Base-by-base conservation (phyloP, 2,888 invertebrate genomes). In the Leucophora obtusa region DNA sequence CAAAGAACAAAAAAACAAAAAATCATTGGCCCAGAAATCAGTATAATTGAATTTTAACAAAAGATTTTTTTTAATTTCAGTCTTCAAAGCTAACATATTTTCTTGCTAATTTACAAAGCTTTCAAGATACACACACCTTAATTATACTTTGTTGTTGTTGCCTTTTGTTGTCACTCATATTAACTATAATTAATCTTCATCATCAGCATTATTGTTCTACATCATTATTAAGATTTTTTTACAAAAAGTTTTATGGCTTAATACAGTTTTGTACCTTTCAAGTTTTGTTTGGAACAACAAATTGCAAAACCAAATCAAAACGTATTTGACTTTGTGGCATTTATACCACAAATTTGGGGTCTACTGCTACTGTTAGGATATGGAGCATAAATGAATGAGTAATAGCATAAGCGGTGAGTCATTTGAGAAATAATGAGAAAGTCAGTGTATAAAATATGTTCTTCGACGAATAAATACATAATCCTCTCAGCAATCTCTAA, bases 341-440 rank as follows among this genome's bases (percentile, higher is more conserved):
- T 35, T 53, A 11, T 51, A 33, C 76, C 71, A 68, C 69, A 80
- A 59, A 50, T 76, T 73, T 58, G 18, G 53, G 76, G 35, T 76
- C 10, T 2, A 68, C 58, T 59, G 56, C 72, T 38, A 14, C 38
- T 11, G 3, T 38, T 10, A 38, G 38, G 8, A 11, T 38, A 11
- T 14, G 10, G 38, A 38, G 38, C 38, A 38, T 24, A 5, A 24
- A 24, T 35, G 35, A 35, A 35, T 24, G 24, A 24, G 24, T 24
- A 24, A 24, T 24, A 24, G 24, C 2, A 24, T 24, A 3, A 24
- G 6, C 6, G 28, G 28, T 28, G 6, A 28, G 28, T 4, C 7
- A 28, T 28, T 28, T 6, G 28, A 28, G 7, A 28, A 28, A 28
- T 28, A 28, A 6, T 28, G 6, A 28, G 5, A 3, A n/a, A n/a